Percentiles rank a stretch among this genome's conserved stretches.
Evolutionary conservation across 2,888 invertebrate species (phyloP).

Genomic region (Melikaiella ostensackeni): DNA sequence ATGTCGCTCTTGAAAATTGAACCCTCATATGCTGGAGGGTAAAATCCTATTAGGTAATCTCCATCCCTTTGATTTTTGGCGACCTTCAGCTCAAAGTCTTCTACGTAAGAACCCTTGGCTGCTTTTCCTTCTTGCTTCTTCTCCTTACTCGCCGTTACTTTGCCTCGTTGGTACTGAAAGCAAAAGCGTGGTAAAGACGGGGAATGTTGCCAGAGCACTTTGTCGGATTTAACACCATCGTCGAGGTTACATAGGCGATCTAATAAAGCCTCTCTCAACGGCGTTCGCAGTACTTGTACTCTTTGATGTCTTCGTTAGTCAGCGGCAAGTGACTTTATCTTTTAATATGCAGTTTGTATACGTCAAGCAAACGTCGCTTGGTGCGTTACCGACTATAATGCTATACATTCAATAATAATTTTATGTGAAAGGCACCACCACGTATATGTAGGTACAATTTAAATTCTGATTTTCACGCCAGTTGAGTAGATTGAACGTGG

Average conservation of each 20-base stretch:
- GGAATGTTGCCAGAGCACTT: constrained; percentile 62
- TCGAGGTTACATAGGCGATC: constrained; percentile 67
- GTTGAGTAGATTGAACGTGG: not conserved
- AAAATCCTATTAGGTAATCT: constrained; percentile 63
- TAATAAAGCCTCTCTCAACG: constrained; percentile 69
- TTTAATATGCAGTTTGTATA: constrained; percentile 44
- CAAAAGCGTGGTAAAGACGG: constrained; percentile 56
- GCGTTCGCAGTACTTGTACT: constrained; percentile 48
- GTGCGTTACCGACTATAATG: constrained; percentile 54
- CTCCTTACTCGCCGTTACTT: constrained; percentile 28
- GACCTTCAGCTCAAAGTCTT: constrained; percentile 47
- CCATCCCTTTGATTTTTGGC: constrained; percentile 75
- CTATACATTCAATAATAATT: constrained; percentile 39
- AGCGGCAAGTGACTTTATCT: constrained; percentile 57
- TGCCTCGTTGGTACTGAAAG: constrained; percentile 46
- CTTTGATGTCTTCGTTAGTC: constrained; percentile 70
- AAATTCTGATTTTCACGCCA: not conserved
- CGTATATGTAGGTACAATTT: not conserved
- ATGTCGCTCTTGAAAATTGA: not conserved
- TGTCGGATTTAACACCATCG: constrained; percentile 59
- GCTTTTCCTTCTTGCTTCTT: constrained; percentile 41
- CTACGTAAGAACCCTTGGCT: constrained; percentile 42
- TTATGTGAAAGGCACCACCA: not conserved
- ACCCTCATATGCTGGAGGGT: constrained; percentile 39
- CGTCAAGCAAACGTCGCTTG: constrained; percentile 20